Conservation (phyloP, 2,888 invertebrate genomes). For the Macropis europaea region DNA sequence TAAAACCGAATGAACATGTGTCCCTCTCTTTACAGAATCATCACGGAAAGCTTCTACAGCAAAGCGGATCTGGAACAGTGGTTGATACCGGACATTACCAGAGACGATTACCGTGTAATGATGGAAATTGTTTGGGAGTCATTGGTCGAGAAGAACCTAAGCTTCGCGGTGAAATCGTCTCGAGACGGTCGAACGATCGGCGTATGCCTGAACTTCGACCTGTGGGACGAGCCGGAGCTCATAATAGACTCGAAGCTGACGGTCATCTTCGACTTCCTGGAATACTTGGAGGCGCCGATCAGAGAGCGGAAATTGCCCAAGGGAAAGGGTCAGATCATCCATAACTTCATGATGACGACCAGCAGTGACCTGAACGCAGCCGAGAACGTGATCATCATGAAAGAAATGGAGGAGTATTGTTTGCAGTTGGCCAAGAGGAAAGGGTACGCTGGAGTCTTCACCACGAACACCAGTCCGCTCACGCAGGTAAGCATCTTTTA, state of each 20-base stretch:
- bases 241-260: slow-evolving; percentile 85
- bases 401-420: slow-evolving; percentile 89
- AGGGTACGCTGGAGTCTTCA: slow-evolving; percentile 88
- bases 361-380: slow-evolving; percentile 84
- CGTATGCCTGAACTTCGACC: slow-evolving; percentile 90
- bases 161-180: slow-evolving; percentile 85
- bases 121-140: slow-evolving; percentile 86
- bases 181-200: slow-evolving; percentile 83
- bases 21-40: slow-evolving; percentile 83
- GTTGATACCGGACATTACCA: slow-evolving; percentile 85
- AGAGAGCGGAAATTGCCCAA: slow-evolving; percentile 84
- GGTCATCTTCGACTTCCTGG: slow-evolving; percentile 90
- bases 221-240: slow-evolving; percentile 89
- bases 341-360: slow-evolving; percentile 95
- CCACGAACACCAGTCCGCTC: slow-evolving; percentile 93
- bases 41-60: slow-evolving; percentile 91
- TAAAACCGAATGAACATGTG: not conserved
- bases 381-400: slow-evolving; percentile 90
- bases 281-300: slow-evolving; percentile 88
- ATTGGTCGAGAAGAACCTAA: slow-evolving; percentile 86
- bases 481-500: slow-evolving; percentile 93
- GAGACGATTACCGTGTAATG: slow-evolving; percentile 86
- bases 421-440: slow-evolving; percentile 84
- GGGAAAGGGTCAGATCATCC: slow-evolving; percentile 86
- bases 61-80: slow-evolving; percentile 93